These are phyloP conservation scores for Virgularia gustaviana DNA, from an alignment of 92 coral and sea anemone species.

Conservation along the genomic window DNA sequence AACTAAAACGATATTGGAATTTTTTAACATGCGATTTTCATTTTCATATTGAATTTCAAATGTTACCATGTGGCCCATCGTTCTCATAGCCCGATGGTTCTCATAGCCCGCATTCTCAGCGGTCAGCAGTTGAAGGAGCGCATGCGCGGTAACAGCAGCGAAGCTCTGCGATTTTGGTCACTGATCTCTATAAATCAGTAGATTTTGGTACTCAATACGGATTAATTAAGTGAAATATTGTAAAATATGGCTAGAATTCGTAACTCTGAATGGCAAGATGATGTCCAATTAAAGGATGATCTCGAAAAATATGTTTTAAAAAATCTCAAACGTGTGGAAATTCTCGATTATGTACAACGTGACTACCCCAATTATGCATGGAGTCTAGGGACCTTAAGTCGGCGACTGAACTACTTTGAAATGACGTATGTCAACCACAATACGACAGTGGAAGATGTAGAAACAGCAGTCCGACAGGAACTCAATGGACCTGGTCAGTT, in stretches of 20 bases:
- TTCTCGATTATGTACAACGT: slow-evolving; percentile 13
- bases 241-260: slow-evolving; percentile 5
- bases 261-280: slow-evolving; percentile 10
- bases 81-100: not conserved
- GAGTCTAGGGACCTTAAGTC: slow-evolving; percentile 12
- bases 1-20: no score
- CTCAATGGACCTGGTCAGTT: slow-evolving; percentile 14
- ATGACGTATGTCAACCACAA: not conserved
- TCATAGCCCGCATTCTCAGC: slow-evolving; percentile 5
- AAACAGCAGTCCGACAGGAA: slow-evolving; percentile 12
- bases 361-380: slow-evolving; percentile 15
- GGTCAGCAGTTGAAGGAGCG: not conserved
- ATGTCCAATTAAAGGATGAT: not conserved
- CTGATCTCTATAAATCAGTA: not conserved
- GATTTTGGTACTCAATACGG: not conserved
- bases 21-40: slow-evolving; percentile 5
- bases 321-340: slow-evolving; percentile 8
- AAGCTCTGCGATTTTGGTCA: not conserved
- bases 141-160: not conserved
- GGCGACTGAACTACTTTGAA: not conserved
- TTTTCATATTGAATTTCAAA: not conserved
- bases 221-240: not conserved
- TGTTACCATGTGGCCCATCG: slow-evolving; percentile 10
- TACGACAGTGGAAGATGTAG: slow-evolving; percentile 3
- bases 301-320: slow-evolving; percentile 4